Base-by-base conservation (phyloP, 2,888 invertebrate species). In the Coelinius sp. region DNA sequence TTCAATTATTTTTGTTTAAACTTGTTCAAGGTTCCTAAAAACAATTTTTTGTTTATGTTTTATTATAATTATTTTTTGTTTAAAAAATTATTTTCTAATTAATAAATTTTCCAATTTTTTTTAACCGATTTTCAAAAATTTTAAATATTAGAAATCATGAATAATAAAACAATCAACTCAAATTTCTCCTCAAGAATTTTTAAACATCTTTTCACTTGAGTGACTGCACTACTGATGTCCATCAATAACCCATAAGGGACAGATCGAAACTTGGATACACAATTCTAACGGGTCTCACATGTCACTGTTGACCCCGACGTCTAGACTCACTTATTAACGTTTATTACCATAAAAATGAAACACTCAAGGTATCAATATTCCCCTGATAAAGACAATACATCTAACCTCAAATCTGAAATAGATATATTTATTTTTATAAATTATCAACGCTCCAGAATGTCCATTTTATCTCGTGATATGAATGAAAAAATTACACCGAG, bases 261-360 rank as follows among this genome's bases (percentile, higher is more conserved):
- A 62, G 63, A 70, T 70, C 24, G 70, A 70, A 70, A 64, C 63
- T 53, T 41, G 27, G 70, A 70, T 70, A 63, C 24, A 59, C 35
- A 59, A 35, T 35, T 59, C 65, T 64, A 53, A 53, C 38, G 56
- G 31, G 41, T 27, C 56, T 6, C 65, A 63, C 64, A 65, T 70
- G 65, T 25, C 53, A 70, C 52, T 27, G 27, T 27, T 24, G 53
- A 65, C 44, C 59, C 59, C 35, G 17, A 17, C 17, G 31, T 59
- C 56, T 56, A 56, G 56, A 56, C 31, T 17, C 35, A 1, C 53
- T 53, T 25, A 53, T 53, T 53, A 53, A 25, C 53, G 35, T 59
- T 59, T 10, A 59, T 35, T 59, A 59, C 25, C 56, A 56, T n/a
- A n/a, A 31, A 31, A 59, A 59, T 6, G n/a, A 31, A n/a, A 5